Base-by-base conservation (phyloP, 1,140 invertebrate species). In the Heliconius hewitsoni region DNA sequence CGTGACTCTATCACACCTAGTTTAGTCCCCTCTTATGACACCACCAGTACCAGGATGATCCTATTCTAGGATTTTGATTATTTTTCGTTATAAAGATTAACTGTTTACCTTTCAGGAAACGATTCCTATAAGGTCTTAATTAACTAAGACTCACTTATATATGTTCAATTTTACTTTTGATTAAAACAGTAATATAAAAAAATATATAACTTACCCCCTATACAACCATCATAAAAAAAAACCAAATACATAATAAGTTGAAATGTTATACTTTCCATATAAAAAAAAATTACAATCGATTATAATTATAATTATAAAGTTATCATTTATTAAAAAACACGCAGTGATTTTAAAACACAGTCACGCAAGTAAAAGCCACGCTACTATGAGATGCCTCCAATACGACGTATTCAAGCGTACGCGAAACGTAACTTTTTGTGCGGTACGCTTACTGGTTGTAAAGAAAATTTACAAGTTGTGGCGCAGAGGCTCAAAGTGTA, bases 351-450 rank as follows among this genome's bases (percentile, higher is more conserved):
- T 60, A 4, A 23, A 60, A 23, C 57, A 9, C 19, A 60, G n/a
- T 19, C n/a, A 60, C 57, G 57, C 57, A 60, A 66, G 60, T 27
- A 27, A 16, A 18, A 19, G 50, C 50, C 18, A 11, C 60, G 60
- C 60, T 23, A 66, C 60, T n/a, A 23, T 30, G 27, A n/a, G 60
- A 66, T 66, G 27, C 60, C 60, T 66, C 13, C 60, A n/a, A 16
- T 42, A n/a, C 71, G 37, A 30, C 30, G 71, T 72, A 37, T 18
- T 30, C 71, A 8, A n/a, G 71, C 34, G 71, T 72, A 72, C 71
- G 71, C 16, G 71, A 42, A 39, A 72, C 71, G 71, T 72, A 72
- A 39, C 71, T 72, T 72, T 72, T 72, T 72, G 71, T 42, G 19
- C 9, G 37, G 16, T 37, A 72, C 71, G 37, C 71, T 72, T 72